Percentiles rank a stretch among this genome's conserved stretches.
Conservation (phyloP, 2,113 vertebrate genomes). For the Miniopterus natalensis region DNA sequence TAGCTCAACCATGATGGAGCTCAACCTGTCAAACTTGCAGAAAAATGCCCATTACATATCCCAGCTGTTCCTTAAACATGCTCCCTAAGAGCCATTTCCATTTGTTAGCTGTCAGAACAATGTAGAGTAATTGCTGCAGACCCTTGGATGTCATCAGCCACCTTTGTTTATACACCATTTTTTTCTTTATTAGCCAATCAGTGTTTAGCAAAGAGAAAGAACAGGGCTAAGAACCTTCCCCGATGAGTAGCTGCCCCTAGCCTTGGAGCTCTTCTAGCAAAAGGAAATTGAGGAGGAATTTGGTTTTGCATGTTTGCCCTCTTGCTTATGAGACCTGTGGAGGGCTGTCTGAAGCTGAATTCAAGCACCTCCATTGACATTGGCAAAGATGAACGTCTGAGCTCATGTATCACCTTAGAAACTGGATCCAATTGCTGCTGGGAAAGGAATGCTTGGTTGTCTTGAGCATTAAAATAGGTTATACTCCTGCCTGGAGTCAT, state of each 20-base stretch:
- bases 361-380: neutral
- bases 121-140: conserved; percentile 75
- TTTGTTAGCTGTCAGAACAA: conserved; percentile 80
- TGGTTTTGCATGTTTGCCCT: neutral
- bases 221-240: conserved; percentile 43
- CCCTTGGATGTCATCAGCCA: conserved; percentile 63
- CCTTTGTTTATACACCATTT: conserved; percentile 66
- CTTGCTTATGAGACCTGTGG: neutral
- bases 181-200: conserved; percentile 69
- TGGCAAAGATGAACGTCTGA: conserved; percentile 33
- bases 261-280: neutral
- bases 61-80: conserved; percentile 85
- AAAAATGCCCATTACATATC: conserved; percentile 85
- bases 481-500: neutral
- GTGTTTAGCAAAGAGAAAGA: conserved; percentile 65
- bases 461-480: neutral
- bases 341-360: neutral
- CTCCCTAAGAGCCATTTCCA: conserved; percentile 78
- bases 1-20: conserved; percentile 85
- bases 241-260: conserved; percentile 10
- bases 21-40: conserved; percentile 84
- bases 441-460: conserved; percentile 45
- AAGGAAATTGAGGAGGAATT: conserved; percentile 53
- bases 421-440: neutral
- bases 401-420: conserved; percentile 28